Base-by-base conservation (phyloP, 2,113 vertebrate genomes). In the Edolisoma coerulescens region DNA sequence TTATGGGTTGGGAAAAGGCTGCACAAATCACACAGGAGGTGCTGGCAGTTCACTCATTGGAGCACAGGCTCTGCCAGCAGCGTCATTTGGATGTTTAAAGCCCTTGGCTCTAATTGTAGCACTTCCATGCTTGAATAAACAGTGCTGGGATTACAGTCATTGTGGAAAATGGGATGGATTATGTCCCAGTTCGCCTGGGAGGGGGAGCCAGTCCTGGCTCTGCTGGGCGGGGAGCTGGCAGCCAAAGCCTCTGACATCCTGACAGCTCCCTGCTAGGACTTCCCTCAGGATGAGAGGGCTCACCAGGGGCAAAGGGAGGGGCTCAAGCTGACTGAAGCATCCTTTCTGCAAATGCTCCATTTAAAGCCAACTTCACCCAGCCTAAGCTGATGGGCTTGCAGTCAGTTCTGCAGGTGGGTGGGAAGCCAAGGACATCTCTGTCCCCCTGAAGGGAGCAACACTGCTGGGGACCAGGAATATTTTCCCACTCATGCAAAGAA, bases 51-150 rank as follows among this genome's bases (percentile, higher is more conserved):
- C 11, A 0, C 26, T 84, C 6, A 0, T 4, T 64, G 77, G 80
- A 87, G 84, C 61, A 50, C 42, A 35, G 21, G 70, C 83, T 44
- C 83, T 92, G 94, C 65, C 94, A 92, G 2, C 35, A 50, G 83
- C 89, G 82, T 93, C 80, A 49, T 95, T 91, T 91, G 95, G 81
- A 88, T 81, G 69, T 42, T 85, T 71, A 88, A 89, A 92, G 87
- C 89, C 83, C 88, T 95, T 91, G 91, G 89, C 95, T 95, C 54
- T 91, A 94, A 93, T 50, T 85, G 90, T 33, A 88, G 84, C 53
- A 37, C 59, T 88, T 49, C 71, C 71, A 68, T 88, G 95, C 90
- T 88, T 86, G 90, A 88, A 95, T 94, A 71, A 96, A 47, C 90
- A 81, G 82, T 53, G 26, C 68, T 90, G 83, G 88, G 68, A 94